Evolutionary conservation across 2,113 vertebrate genomes (phyloP).

Genomic region (Cyanocitta stelleri): DNA sequence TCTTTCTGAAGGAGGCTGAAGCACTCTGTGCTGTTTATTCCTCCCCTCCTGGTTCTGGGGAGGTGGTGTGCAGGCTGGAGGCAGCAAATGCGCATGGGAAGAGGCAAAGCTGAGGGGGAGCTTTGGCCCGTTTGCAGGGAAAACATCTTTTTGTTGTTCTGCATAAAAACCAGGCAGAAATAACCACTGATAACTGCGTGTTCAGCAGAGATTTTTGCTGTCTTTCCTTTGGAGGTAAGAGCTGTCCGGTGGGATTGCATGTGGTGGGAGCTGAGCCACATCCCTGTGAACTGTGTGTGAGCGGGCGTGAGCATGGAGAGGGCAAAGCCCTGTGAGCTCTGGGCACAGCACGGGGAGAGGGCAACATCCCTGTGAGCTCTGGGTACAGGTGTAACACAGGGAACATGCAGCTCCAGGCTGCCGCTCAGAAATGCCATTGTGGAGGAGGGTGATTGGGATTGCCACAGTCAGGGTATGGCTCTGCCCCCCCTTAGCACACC

Average conservation of each 20-base stretch:
- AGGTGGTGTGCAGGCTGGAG: background rate
- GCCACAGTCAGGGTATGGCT: background rate
- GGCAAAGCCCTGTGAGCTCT: background rate
- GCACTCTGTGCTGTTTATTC: background rate
- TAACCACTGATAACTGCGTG: background rate
- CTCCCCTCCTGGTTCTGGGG: background rate
- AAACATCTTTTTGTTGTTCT: background rate
- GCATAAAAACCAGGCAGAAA: background rate
- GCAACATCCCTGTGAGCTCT: background rate
- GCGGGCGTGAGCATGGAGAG: accelerated
- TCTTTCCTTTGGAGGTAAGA: background rate
- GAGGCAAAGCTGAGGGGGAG: conserved; percentile 3
- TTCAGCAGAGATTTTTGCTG: background rate
- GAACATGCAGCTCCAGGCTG: background rate
- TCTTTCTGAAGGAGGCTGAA: background rate
- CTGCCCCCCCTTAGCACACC: background rate
- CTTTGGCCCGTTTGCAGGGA: background rate
- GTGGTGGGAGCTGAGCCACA: background rate
- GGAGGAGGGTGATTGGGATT: background rate
- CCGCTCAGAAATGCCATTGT: accelerated
- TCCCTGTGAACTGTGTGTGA: background rate
- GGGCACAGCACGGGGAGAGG: background rate
- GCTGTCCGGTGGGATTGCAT: background rate
- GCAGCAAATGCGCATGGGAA: background rate
- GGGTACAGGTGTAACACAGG: background rate